A percentile compares a stretch with the other conserved stretches of the same genome.
Conservation (phyloP, 2,888 invertebrate genomes). For the Chrysolina americana region DNA sequence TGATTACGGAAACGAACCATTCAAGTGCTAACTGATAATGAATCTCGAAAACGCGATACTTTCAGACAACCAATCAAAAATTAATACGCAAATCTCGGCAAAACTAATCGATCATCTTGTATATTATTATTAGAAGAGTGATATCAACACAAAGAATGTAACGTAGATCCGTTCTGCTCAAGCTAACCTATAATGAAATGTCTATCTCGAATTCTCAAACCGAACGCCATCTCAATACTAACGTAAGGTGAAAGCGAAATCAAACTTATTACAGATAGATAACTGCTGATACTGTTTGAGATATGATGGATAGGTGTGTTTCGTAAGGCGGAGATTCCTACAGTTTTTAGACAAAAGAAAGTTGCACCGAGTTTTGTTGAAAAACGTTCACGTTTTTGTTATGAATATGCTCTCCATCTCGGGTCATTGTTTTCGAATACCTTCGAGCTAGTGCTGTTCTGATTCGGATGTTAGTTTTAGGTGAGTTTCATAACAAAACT, state of each 20-base stretch:
- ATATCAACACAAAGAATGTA: background rate
- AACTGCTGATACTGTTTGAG: constrained; percentile 26
- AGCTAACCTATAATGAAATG: constrained; percentile 11
- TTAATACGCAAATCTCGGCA: background rate
- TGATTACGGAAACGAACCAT: background rate
- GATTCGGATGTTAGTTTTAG: constrained; percentile 20
- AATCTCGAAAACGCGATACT: background rate
- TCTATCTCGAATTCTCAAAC: background rate
- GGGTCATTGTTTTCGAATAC: constrained; percentile 28
- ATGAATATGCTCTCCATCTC: constrained; percentile 17
- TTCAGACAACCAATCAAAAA: constrained; percentile 2
- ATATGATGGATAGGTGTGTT: constrained; percentile 32
- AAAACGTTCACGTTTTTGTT: constrained; percentile 32
- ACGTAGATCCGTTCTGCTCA: background rate
- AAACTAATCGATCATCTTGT: background rate
- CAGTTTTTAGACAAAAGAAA: constrained; percentile 31
- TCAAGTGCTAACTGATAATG: background rate
- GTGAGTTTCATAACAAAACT: background rate
- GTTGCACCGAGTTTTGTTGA: constrained; percentile 25
- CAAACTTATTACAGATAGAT: constrained; percentile 18
- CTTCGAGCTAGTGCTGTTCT: constrained; percentile 25
- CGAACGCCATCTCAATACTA: background rate
- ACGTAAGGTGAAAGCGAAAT: constrained; percentile 28
- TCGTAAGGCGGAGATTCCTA: constrained; percentile 27
- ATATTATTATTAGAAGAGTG: background rate